A percentile compares a stretch with the other conserved stretches of the same genome.
These are phyloP conservation scores for Mobula hypostoma DNA, from an alignment of 2,113 vertebrate genomes.

Conservation along the genomic window DNA sequence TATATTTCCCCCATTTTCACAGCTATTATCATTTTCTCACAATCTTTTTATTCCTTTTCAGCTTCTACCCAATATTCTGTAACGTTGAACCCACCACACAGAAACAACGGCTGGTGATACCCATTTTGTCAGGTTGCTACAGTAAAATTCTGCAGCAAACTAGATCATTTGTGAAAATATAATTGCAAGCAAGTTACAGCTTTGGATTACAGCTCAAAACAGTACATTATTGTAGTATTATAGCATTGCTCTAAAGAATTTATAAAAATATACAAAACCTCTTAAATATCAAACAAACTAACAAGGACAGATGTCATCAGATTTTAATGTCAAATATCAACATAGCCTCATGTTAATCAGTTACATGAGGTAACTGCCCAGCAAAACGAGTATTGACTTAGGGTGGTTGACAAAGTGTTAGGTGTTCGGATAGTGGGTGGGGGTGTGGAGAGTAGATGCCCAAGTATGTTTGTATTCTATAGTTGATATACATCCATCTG, in stretches of 20 bases:
- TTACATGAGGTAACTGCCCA: background rate
- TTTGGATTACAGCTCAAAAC: background rate
- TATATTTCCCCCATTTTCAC: background rate
- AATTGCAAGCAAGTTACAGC: background rate
- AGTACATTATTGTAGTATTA: background rate
- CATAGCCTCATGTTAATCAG: background rate
- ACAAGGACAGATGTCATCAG: background rate
- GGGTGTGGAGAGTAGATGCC: background rate
- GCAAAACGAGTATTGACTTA: background rate
- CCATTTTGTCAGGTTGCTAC: background rate
- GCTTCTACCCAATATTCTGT: too few species aligned
- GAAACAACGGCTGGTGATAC: background rate
- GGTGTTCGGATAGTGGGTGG: too few species aligned
- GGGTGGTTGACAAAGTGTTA: too few species aligned
- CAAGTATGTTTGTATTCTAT: background rate
- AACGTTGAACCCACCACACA: background rate
- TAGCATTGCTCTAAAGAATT: background rate
- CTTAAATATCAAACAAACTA: background rate
- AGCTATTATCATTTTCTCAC: background rate
- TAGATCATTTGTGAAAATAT: background rate
- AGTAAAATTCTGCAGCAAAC: background rate
- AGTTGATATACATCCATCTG: background rate
- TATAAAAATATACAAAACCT: background rate
- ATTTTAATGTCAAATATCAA: background rate
- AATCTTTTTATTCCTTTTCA: background rate